A percentile compares a stretch with the other conserved stretches of the same genome.
These are phyloP conservation scores for Pluvialis apricaria DNA, from an alignment of 2,113 vertebrate genomes.

Conservation along the genomic window DNA sequence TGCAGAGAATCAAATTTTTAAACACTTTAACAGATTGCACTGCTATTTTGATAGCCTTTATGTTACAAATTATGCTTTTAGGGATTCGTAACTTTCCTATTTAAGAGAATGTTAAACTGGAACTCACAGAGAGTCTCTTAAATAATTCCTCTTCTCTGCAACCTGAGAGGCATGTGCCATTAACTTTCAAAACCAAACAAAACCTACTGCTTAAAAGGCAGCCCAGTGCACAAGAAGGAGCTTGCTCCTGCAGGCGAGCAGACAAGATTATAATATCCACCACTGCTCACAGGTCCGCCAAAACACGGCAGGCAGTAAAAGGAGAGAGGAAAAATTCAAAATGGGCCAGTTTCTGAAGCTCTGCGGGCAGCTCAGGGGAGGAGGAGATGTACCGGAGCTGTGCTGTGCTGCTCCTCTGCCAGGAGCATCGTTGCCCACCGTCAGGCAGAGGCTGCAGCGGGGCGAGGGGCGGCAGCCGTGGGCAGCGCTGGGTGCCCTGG, in stretches of 20 bases:
- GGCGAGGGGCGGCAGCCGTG: accelerated
- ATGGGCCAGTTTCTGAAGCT: neutral
- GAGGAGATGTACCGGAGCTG: accelerated
- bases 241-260: neutral
- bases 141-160: neutral
- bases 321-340: neutral
- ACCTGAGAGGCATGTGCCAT: neutral
- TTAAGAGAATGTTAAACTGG: slow-evolving; percentile 45
- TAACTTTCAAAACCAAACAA: slow-evolving; percentile 16
- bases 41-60: slow-evolving; percentile 36
- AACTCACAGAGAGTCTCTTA: neutral
- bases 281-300: neutral
- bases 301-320: neutral
- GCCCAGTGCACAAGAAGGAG: neutral
- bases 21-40: slow-evolving; percentile 43
- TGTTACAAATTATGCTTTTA: slow-evolving; percentile 33
- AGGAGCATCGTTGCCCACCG: neutral
- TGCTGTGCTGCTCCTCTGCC: neutral
- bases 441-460: neutral
- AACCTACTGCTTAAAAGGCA: neutral
- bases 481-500: neutral
- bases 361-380: neutral
- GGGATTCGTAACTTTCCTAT: slow-evolving; percentile 44
- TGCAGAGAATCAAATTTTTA: slow-evolving; percentile 49
- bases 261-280: neutral